Evolutionary conservation across 2,888 invertebrate genomes (phyloP), one percentile per base, ranked within the genome.

Genomic region (Cheilosia soror): DNA sequence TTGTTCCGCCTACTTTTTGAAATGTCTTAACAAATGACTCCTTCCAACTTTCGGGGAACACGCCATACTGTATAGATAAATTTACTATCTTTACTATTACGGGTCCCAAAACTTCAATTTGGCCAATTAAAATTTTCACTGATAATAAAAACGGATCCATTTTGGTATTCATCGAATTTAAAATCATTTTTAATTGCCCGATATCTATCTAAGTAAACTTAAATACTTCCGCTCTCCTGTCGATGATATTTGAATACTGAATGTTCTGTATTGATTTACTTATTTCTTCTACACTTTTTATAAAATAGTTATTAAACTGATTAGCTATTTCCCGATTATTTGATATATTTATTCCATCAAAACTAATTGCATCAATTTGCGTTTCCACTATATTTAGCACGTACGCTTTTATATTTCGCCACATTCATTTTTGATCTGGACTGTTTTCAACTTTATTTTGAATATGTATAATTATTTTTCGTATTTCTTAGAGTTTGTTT

Each of bases 161-260:
- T 58, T 37, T 58, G 13, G 20, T 25, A 37, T 58, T 58, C 37
- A 58, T 58, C 11, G 57, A 58, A 1, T 58, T 58, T 11, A 58
- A 40, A 25, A 58, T 37, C 4, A 13, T 53, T 25, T 27, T 6
- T 27, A 27, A 53, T 53, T 53, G 53, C 9, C 9, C 29, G 27
- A 25, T 7, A n/a, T 51, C 9, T 27, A 27, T 27, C 51, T 29
- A 51, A 6, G 51, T 29, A 27, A 51, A 51, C 13, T 51, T 51
- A 27, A 27, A 27, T 13, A 51, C 2, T 29, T 9, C 25, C 27
- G 51, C 29, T 27, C 40, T 42, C n/a, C 3, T 13, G 13, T 42
- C 40, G 40, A 13, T 42, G n/a, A 13, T 13, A 40, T 40, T 40
- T 2, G 11, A 40, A 13, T 40, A 40, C 40, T 13, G 11, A 40